phyloP scores from a whole-genome alignment of 2,888 invertebrate genomes.

The Torymus tubicola region DNA sequence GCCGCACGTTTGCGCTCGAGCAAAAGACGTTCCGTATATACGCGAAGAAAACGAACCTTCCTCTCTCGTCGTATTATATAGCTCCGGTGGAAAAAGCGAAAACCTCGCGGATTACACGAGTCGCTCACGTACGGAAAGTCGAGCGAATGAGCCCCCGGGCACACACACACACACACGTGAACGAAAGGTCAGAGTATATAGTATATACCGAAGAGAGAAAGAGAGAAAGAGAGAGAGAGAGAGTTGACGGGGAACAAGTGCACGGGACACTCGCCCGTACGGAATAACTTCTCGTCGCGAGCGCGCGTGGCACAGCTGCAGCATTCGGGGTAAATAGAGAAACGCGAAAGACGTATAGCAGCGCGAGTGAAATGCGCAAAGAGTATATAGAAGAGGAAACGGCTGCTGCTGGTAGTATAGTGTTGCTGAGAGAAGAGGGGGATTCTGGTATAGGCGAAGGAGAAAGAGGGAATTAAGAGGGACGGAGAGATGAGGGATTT shows the following conservation, averaged over 20 bases:
- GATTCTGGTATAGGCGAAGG: neutral
- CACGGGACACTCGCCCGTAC: constrained; percentile 16
- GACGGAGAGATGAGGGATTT: neutral
- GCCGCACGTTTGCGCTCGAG: neutral
- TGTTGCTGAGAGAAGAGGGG: too few species aligned
- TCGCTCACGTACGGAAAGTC: constrained; percentile 21
- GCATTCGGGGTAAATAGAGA: constrained; percentile 36
- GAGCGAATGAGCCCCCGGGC: neutral
- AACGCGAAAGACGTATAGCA: constrained; percentile 13
- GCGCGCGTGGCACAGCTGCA: constrained; percentile 19
- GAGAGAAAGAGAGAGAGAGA: neutral
- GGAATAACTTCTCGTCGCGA: constrained; percentile 46
- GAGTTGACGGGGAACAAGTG: constrained; percentile 27
- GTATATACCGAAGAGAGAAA: neutral
- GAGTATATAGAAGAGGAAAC: neutral
- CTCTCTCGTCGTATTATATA: too few species aligned
- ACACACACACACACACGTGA: constrained; percentile 7
- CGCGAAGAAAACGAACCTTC: constrained; percentile 5
- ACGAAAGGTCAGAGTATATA: constrained; percentile 22
- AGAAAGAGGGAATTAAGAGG: constrained; percentile 43
- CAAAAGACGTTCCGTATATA: constrained; percentile 19
- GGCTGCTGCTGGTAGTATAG: too few species aligned
- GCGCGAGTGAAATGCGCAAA: constrained; percentile 8
- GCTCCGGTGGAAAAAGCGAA: neutral
- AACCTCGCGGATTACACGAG: constrained; percentile 42